A percentile compares a stretch with the other conserved stretches of the same genome.
Conservation (phyloP, 1,140 invertebrate genomes). For the Vanessa tameamea region DNA sequence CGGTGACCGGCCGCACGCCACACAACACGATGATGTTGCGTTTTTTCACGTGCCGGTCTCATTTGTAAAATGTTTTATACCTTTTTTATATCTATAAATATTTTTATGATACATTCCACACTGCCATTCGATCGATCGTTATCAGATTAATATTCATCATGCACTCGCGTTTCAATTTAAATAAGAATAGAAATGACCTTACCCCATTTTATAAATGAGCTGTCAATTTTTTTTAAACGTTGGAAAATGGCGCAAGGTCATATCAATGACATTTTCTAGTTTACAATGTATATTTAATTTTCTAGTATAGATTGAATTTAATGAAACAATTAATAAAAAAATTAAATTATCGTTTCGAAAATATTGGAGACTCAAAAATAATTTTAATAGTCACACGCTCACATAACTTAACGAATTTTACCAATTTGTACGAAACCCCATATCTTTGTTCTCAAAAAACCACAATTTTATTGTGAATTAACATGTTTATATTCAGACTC, state of each 20-base stretch:
- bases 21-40: slow-evolving; percentile 60
- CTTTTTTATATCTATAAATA: slow-evolving; percentile 64
- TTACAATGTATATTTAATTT: not conserved
- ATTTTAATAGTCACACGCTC: slow-evolving; percentile 6
- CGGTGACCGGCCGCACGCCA: slow-evolving; percentile 46
- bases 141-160: slow-evolving; percentile 56
- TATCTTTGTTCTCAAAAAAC: slow-evolving; percentile 54
- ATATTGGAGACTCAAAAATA: too few relatives aligned
- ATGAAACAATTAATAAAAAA: too few relatives aligned
- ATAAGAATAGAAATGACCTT: slow-evolving; percentile 25
- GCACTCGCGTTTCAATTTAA: slow-evolving; percentile 29
- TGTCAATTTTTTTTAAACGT: slow-evolving; percentile 17
- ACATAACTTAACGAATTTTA: slow-evolving; percentile 36
- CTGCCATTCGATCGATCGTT: slow-evolving; percentile 52
- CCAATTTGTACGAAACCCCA: slow-evolving; percentile 70
- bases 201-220: slow-evolving; percentile 25
- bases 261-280: not conserved
- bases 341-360: too few relatives aligned
- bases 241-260: slow-evolving; percentile 17
- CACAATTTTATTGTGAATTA: slow-evolving; percentile 76
- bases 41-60: slow-evolving; percentile 50
- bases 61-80: slow-evolving; percentile 62
- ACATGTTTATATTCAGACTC: slow-evolving; percentile 77
- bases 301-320: not conserved
- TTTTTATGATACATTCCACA: slow-evolving; percentile 63